phyloP scores from a whole-genome alignment of 2,888 invertebrate species.

The Gryllus longicercus region DNA sequence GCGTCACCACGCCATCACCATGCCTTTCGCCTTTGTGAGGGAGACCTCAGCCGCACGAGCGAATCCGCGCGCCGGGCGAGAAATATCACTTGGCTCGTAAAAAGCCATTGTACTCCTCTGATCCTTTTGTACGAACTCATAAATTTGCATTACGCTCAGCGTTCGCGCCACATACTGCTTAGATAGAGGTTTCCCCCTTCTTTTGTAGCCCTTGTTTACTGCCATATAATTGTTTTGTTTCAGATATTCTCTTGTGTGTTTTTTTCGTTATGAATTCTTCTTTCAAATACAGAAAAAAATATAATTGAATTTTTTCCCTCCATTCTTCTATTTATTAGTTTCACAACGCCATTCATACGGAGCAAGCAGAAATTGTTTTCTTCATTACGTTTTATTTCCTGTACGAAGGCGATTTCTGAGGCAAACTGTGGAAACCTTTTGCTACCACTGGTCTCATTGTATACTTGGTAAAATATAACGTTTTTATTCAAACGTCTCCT shows the following conservation, averaged over 20 bases:
- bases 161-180: neutral
- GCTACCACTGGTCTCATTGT: no score
- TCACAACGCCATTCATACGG: no score
- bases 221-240: neutral
- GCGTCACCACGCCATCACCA: neutral
- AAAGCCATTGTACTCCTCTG: neutral
- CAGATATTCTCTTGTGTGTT: neutral
- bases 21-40: neutral
- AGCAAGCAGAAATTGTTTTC: no score
- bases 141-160: neutral
- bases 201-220: neutral
- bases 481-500: no score
- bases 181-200: neutral
- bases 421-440: no score
- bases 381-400: no score
- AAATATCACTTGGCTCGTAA: neutral
- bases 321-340: no score
- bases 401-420: no score
- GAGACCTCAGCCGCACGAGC: neutral
- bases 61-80: neutral
- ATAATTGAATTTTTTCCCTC: no score
- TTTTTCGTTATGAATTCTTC: no score
- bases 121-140: constrained; percentile 1
- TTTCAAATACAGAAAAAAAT: no score
- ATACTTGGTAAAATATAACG: no score